A percentile compares a stretch with the other conserved stretches of the same genome.
Evolutionary conservation across 2,888 invertebrate species (phyloP).

Genomic region (Cenopis cana): DNA sequence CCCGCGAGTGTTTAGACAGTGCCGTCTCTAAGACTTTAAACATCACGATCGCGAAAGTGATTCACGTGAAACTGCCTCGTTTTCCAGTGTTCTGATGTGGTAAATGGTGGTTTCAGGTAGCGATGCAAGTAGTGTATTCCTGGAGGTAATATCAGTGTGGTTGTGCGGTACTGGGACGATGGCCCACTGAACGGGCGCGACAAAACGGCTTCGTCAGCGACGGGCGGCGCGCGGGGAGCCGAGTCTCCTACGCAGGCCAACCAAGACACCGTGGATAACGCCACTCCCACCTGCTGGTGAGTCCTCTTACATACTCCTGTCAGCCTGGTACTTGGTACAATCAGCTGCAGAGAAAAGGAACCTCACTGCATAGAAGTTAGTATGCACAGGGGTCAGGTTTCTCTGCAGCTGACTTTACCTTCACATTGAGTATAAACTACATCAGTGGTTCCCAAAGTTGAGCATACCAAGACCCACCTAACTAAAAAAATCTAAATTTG

Average conservation of each 20-base stretch:
- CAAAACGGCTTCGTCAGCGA: slow-evolving; percentile 84
- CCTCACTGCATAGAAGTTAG: no score
- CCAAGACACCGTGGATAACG: slow-evolving; percentile 83
- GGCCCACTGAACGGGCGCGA: slow-evolving; percentile 82
- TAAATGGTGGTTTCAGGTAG: slow-evolving; percentile 76
- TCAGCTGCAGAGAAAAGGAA: no score
- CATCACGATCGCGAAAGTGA: slow-evolving; percentile 34
- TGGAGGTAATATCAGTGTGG: slow-evolving; percentile 84
- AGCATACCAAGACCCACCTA: no score
- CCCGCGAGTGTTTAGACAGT: slow-evolving; percentile 46
- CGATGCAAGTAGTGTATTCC: slow-evolving; percentile 82
- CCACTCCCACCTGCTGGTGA: slow-evolving; percentile 83
- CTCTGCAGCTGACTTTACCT: no score
- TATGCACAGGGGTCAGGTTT: no score
- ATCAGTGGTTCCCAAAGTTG: no score
- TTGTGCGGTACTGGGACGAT: slow-evolving; percentile 85
- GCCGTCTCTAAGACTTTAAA: slow-evolving; percentile 10
- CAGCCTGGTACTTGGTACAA: slow-evolving; percentile 29
- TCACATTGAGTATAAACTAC: no score
- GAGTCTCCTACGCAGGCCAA: slow-evolving; percentile 85
- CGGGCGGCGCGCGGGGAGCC: slow-evolving; percentile 83
- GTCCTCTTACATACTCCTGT: slow-evolving; percentile 49
- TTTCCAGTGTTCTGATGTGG: slow-evolving; percentile 38
- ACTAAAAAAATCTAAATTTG: no score
- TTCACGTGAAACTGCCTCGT: background rate